These are phyloP conservation scores for Tyria jacobaeae DNA, from an alignment of 2,888 invertebrate species.

Conservation along the genomic window DNA sequence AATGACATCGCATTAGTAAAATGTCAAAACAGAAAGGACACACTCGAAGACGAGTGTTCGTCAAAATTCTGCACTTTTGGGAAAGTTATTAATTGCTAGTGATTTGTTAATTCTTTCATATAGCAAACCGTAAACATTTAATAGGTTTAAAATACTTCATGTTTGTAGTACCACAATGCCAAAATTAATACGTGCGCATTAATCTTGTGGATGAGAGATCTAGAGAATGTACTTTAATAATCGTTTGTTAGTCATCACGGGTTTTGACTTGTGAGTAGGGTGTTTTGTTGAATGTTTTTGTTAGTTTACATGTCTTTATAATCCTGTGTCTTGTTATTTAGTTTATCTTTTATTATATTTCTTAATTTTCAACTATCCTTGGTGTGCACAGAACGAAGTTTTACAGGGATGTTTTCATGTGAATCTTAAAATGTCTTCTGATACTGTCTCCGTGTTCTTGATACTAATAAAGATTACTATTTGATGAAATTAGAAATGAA, in stretches of 20 bases:
- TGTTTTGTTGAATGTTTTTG: conserved; percentile 28
- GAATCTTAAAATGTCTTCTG: too few relatives aligned
- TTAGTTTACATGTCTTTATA: conserved; percentile 7
- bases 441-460: too few relatives aligned
- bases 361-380: background rate
- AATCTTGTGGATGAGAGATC: conserved; percentile 50
- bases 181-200: conserved; percentile 57
- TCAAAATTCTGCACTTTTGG: conserved; percentile 52
- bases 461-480: too few relatives aligned
- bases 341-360: background rate
- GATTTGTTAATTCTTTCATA: conserved; percentile 81
- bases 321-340: conserved; percentile 1
- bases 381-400: background rate
- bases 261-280: conserved; percentile 37
- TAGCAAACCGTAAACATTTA: conserved; percentile 68
- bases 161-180: conserved; percentile 65
- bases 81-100: conserved; percentile 77
- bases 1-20: conserved; percentile 84
- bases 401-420: background rate
- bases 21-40: conserved; percentile 85
- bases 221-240: conserved; percentile 39
- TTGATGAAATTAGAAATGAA: too few relatives aligned
- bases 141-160: conserved; percentile 66
- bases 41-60: conserved; percentile 67
- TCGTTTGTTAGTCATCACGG: conserved; percentile 41